Percentiles rank a stretch among this genome's conserved stretches.
Evolutionary conservation across 2,888 invertebrate genomes (phyloP).

Genomic region (Thysanoteuthis rhombus): DNA sequence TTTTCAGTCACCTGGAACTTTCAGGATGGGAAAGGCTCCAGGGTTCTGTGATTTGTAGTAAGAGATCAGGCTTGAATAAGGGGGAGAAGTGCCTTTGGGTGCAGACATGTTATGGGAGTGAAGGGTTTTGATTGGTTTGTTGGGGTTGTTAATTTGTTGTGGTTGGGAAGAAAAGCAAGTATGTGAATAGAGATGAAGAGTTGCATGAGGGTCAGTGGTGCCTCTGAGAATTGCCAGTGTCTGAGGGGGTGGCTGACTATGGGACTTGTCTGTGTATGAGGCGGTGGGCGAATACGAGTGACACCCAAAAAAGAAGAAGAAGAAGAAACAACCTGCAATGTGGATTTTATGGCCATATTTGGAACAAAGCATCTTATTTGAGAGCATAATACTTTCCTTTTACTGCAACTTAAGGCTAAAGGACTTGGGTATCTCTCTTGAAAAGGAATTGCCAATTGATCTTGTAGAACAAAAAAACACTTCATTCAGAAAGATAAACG

Average conservation of each 20-base stretch:
- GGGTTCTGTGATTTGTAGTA: neutral
- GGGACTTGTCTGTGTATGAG: neutral
- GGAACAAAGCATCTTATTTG: neutral
- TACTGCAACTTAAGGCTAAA: too few relatives aligned
- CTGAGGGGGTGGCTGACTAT: neutral
- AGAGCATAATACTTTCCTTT: neutral
- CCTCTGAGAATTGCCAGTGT: neutral
- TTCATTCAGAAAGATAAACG: too few relatives aligned
- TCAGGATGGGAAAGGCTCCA: neutral
- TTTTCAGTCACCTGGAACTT: neutral
- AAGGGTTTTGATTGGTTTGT: neutral
- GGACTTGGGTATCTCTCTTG: too few relatives aligned
- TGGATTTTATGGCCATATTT: neutral
- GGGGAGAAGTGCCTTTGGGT: neutral
- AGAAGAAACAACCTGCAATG: too few relatives aligned
- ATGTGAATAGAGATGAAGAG: neutral
- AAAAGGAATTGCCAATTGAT: too few relatives aligned
- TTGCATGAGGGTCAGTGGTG: neutral
- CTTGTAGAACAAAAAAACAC: too few relatives aligned
- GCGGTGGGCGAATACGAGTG: neutral
- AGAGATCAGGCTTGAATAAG: neutral
- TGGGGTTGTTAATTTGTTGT: neutral
- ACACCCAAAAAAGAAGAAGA: neutral
- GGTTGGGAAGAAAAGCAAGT: neutral
- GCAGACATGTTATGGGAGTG: neutral